Base-by-base conservation (phyloP, 2,888 invertebrate genomes). In the Drosophila picticornis region DNA sequence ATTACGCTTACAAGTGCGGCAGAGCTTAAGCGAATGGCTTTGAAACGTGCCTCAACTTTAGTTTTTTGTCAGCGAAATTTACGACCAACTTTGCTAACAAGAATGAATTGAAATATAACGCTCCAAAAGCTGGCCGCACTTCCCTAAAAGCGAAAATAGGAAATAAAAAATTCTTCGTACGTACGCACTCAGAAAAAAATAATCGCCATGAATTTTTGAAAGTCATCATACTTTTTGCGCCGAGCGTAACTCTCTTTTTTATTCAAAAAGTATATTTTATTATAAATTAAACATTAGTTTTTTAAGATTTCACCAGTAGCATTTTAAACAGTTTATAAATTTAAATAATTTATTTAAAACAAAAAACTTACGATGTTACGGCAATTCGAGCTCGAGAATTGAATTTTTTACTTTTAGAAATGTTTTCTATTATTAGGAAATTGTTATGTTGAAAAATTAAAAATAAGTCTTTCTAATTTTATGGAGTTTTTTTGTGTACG, bases 1-100 rank as follows among this genome's bases (percentile, higher is more conserved):
- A 85, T 89, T 85, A 87, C 72, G 83, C 82, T 89, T 81, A 81
- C 87, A 79, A 80, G 71, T 72, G 72, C 72, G 80, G 61, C 84
- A 69, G 72, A 69, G 75, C 64, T 75, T 50, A 59, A 50, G 53
- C 46, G 72, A 72, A 66, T 75, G 67, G 60, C 66, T 64, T 75
- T 74, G 82, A 74, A 88, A 85, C 86, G 75, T 85, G 89, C 84
- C 64, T 69, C 64, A 57, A 74, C 72, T 72, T 75, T 66, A 75
- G 71, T 83, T 83, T 62, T 78, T 62, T 75, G 81, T 83, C 81
- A 81, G 81, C 79, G 68, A 66, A 88, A 75, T 85, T 81, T 83
- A 78, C 88, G 88, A 85, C 65, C 72, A 77, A 81, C 86, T 88
- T 71, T 72, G 62, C 80, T 80, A 80, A 75, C 75, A 80, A 80